phyloP scores from a whole-genome alignment of 2,113 vertebrate species.

The Corythornis cristatus region DNA sequence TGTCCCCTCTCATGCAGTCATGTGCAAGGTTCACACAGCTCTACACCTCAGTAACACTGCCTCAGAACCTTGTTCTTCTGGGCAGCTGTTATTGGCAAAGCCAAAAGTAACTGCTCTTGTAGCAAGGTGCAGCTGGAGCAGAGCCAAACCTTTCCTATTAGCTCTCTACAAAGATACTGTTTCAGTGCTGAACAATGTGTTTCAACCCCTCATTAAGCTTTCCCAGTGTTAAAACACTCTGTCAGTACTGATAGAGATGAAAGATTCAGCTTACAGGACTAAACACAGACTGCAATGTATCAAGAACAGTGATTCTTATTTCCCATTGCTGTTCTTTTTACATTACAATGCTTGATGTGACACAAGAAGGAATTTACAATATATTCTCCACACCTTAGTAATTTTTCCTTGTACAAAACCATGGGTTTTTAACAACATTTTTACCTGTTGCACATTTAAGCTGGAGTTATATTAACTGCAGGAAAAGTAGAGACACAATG shows the following conservation, averaged over 20 bases:
- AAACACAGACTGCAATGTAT: not conserved
- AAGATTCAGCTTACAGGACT: not conserved
- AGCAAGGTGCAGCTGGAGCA: not conserved
- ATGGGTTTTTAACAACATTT: not conserved
- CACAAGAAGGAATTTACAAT: not conserved
- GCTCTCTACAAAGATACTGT: not conserved
- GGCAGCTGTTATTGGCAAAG: not conserved
- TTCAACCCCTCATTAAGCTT: not conserved
- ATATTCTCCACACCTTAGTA: not conserved
- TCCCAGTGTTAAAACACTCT: not conserved
- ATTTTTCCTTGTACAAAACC: not conserved
- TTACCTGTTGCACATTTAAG: not conserved
- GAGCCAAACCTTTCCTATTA: not conserved
- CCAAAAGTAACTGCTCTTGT: not conserved
- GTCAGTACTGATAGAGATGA: not conserved
- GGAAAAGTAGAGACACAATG: not conserved
- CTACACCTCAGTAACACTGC: not conserved
- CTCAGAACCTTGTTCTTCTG: not conserved
- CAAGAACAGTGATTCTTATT: not conserved
- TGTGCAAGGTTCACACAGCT: not conserved
- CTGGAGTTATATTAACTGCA: not conserved
- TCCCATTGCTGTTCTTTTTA: not conserved
- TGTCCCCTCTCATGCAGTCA: not conserved
- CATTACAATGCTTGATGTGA: not conserved
- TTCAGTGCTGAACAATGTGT: not conserved